Evolutionary conservation across 2,888 invertebrate species (phyloP), one percentile per base, ranked within the genome.

Genomic region (Aspidiotus rigidus): DNA sequence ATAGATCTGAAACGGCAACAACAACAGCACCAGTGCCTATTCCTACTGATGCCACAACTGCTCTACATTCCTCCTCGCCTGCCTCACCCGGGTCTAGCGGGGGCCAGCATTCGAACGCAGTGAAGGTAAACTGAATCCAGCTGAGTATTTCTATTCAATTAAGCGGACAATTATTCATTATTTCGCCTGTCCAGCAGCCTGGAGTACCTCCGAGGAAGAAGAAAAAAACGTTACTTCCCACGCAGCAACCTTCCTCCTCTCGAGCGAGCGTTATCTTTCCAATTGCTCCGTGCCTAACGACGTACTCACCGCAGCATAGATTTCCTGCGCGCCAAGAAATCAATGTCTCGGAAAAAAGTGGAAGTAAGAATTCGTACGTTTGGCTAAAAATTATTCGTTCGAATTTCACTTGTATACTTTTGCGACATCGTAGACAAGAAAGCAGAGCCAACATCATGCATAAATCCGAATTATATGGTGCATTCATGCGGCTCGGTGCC

Each of bases 211-310:
- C 69, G 40, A 71, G 70, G 55, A 78, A 77, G 71, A 79, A 78
- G 74, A 79, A 78, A 74, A 80, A 79, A 73, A 78, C 78, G 56
- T 74, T 80, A 41, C 78, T 83, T 77, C 79, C 79, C 0, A 77
- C 78, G 28, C 78, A 79, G 72, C 77, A 78, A n/a, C 86, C 87
- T 74, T 84, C 86, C 74, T 86, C 86, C 77, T 85, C 86, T 74
- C 83, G 89, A 75, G 86, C 87, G 73, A 88, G 88, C 79, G 85
- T 89, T 73, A 87, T 86, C 75, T 86, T 89, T 78, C 89, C 89
- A 55, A 80, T 87, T 77, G 81, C 88, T 75, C 79, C 80, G 72
- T 79, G 79, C 72, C 78, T 80, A 60, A 72, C 42, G 15, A 62
- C 69, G 7, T 62, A 62, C 28, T 69, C 69, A 11, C 69, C 69